Base-by-base conservation (phyloP, 2,888 invertebrate genomes). In the Papilio elwesi region DNA sequence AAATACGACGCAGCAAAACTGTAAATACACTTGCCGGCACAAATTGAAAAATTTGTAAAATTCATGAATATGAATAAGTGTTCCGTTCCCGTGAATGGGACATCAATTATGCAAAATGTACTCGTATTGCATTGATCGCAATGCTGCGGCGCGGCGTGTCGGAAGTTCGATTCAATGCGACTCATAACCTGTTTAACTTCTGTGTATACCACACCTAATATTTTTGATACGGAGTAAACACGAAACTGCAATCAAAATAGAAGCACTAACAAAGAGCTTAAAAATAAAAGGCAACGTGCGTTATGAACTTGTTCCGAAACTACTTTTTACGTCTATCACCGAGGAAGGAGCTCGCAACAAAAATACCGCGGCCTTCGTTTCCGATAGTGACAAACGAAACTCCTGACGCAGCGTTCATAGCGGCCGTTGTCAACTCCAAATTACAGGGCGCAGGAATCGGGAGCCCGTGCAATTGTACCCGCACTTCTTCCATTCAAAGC, bases 1-100 rank as follows among this genome's bases (percentile, higher is more conserved):
- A 88, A 91, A 91, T 90, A 86, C 87, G 84, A 85, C 83, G 81
- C 81, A 79, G 83, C 86, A 83, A 86, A 87, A 85, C 85, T 85
- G 88, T 90, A 91, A 91, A 93, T 88, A 92, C 85, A 88, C 85
- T 88, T 87, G 82, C 84, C 83, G 84, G 86, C 83, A 84, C 88
- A 89, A 92, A 92, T 92, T 92, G 91, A 91, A 92, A 91, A 90
- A 88, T 85, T 88, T 90, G 87, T 87, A 85, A 91, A 92, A 89
- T 90, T 91, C 92, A 93, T 93, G 92, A 92, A 93, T 93, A 92
- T 92, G 89, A 92, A 92, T 90, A 92, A 89, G 87, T 88, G 86
- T 87, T 87, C 86, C 85, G 87, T 85, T 84, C 85, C 84, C 84
- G 87, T 90, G 90, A 92, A 92, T 91, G 90, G 88, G 87, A 84